Percentiles rank a stretch among this genome's conserved stretches.
phyloP scores from a whole-genome alignment of 2,888 invertebrate genomes.

The Coelinius sp. region DNA sequence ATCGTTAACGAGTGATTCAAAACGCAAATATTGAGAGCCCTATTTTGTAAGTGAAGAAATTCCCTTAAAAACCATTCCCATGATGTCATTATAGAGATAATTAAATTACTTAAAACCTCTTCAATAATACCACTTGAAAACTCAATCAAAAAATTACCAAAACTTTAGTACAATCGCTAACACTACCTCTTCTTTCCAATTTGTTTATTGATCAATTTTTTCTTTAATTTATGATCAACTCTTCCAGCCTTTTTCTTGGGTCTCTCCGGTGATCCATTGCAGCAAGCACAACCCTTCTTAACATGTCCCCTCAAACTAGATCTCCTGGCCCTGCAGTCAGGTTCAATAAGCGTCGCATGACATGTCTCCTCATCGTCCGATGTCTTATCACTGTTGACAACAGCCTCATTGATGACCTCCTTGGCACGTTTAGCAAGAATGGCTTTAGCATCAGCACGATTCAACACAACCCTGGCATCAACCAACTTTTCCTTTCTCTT shows the following conservation, averaged over 20 bases:
- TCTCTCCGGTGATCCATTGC: slow-evolving; percentile 74
- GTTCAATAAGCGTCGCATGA: slow-evolving; percentile 56
- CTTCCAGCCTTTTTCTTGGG: slow-evolving; percentile 71
- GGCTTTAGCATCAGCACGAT: slow-evolving; percentile 58
- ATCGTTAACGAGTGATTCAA: too few species aligned
- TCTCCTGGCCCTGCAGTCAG: slow-evolving; percentile 63
- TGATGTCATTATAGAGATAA: too few species aligned
- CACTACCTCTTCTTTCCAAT: slow-evolving; percentile 69
- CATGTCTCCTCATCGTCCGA: slow-evolving; percentile 64
- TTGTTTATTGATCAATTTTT: slow-evolving; percentile 61
- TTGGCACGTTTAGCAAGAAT: slow-evolving; percentile 59
- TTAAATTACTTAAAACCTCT: too few species aligned
- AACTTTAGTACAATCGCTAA: slow-evolving; percentile 54
- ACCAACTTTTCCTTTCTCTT: slow-evolving; percentile 61
- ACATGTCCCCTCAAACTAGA: slow-evolving; percentile 75
- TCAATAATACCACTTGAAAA: slow-evolving; percentile 19
- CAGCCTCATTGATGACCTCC: slow-evolving; percentile 56
- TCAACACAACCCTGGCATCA: slow-evolving; percentile 61
- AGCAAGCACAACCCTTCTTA: slow-evolving; percentile 76
- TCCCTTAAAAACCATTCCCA: too few species aligned
- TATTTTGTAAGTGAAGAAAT: too few species aligned
- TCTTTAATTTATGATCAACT: slow-evolving; percentile 63
- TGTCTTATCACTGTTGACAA: slow-evolving; percentile 59
- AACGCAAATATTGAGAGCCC: too few species aligned
- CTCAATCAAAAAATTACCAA: slow-evolving; percentile 34